Evolutionary conservation across 2,113 vertebrate genomes (phyloP).

Genomic region (Rafetus swinhoei): DNA sequence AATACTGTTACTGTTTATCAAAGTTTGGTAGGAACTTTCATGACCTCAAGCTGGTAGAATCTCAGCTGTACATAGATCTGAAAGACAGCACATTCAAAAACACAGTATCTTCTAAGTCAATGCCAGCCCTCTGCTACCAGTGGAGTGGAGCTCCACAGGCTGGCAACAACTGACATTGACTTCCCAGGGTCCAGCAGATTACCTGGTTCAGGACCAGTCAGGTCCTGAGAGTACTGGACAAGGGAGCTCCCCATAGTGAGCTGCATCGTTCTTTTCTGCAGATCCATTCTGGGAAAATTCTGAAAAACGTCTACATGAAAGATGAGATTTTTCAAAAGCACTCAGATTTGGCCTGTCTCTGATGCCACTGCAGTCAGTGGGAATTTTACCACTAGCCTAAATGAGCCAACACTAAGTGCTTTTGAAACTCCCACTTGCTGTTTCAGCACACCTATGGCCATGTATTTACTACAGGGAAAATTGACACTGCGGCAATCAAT

Average conservation of each 20-base stretch:
- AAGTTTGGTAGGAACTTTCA: not conserved
- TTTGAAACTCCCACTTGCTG: not conserved
- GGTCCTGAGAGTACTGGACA: no score
- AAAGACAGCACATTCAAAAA: not conserved
- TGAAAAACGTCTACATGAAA: not conserved
- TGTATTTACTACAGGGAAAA: no score
- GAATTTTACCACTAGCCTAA: no score
- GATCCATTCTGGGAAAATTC: not conserved
- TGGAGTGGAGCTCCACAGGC: no score
- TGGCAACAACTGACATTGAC: no score
- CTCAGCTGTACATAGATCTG: not conserved
- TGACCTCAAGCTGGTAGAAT: no score
- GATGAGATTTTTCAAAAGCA: not conserved
- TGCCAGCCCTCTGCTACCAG: no score
- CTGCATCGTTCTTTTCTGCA: not conserved
- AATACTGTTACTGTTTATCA: not conserved
- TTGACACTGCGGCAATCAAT: no score
- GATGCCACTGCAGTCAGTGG: no score
- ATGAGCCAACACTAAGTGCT: not conserved
- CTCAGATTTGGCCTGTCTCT: not conserved
- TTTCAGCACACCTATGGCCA: not conserved
- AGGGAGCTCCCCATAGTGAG: no score
- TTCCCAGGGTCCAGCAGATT: no score
- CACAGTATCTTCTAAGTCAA: not conserved
- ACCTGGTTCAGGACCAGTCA: no score